Evolutionary conservation across 92 coral and sea anemone species (phyloP).

Genomic region (Zoanthus sansibaricus): DNA sequence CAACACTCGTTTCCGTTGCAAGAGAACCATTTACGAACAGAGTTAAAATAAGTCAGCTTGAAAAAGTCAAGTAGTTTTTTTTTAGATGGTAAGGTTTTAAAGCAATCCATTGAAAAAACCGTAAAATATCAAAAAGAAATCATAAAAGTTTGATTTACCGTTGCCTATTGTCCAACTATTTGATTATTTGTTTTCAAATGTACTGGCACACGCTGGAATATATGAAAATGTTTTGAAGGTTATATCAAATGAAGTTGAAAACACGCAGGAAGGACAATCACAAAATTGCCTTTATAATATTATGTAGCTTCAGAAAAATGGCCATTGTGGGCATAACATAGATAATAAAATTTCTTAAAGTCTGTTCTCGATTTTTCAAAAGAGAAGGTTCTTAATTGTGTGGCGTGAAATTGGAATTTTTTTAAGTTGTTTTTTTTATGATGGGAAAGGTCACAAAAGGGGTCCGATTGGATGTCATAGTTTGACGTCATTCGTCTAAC

Average conservation of each 20-base stretch:
- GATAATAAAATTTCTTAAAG: neutral
- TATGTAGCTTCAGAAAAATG: neutral
- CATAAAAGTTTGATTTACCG: no score
- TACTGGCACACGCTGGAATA: neutral
- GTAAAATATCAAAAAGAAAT: no score
- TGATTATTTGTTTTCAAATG: neutral
- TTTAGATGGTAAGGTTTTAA: neutral
- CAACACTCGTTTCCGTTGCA: neutral
- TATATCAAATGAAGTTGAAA: neutral
- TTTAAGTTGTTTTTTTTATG: slow-evolving; percentile 11
- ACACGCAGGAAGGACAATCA: neutral
- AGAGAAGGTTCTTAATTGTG: neutral
- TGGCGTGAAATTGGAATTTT: slow-evolving; percentile 4
- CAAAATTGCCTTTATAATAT: neutral
- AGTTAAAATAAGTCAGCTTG: no score
- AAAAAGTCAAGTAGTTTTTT: neutral
- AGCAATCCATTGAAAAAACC: no score
- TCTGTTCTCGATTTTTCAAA: neutral
- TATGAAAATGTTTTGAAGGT: neutral
- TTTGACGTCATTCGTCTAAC: slow-evolving; percentile 25
- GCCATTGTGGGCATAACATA: neutral
- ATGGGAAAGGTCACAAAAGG: slow-evolving; percentile 7
- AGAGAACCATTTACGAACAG: neutral
- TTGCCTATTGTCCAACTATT: neutral
- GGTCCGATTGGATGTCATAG: slow-evolving; percentile 20